A percentile compares a stretch with the other conserved stretches of the same genome.
These are phyloP conservation scores for Fragum fragum DNA, from an alignment of 2,888 invertebrate genomes.

Conservation along the genomic window DNA sequence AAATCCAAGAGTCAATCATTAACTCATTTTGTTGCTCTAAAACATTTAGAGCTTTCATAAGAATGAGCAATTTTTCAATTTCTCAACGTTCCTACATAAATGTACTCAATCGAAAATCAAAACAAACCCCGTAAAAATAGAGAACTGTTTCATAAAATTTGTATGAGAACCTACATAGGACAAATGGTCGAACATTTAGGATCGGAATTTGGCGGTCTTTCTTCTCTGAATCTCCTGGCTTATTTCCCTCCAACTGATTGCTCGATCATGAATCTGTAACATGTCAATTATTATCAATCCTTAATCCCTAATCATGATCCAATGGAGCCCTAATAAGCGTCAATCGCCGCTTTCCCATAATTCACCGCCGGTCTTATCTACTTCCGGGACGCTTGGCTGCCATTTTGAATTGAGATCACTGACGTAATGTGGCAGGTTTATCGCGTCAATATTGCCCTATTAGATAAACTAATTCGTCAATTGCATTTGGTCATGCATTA, in stretches of 20 bases:
- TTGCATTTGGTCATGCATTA: conserved; percentile 26
- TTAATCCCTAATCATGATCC: conserved; percentile 29
- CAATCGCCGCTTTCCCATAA: conserved; percentile 39
- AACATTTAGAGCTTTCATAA: too few species aligned
- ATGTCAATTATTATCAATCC: conserved; percentile 20
- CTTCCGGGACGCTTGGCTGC: conserved; percentile 22
- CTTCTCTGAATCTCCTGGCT: background rate
- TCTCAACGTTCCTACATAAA: too few species aligned
- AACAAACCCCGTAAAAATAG: too few species aligned
- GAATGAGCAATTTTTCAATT: too few species aligned
- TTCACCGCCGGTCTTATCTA: conserved; percentile 38
- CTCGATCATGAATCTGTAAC: conserved; percentile 21
- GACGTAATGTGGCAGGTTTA: conserved; percentile 31
- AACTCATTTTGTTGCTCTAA: too few species aligned
- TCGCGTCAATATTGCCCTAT: conserved; percentile 34
- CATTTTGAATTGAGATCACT: conserved; percentile 15
- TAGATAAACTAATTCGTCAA: conserved; percentile 42
- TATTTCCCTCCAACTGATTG: background rate
- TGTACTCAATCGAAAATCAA: too few species aligned
- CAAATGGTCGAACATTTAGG: too few species aligned
- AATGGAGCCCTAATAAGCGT: conserved; percentile 37
- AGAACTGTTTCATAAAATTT: too few species aligned
- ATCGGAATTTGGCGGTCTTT: background rate
- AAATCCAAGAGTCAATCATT: too few species aligned
- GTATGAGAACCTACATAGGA: too few species aligned